Conservation (phyloP, 2,888 invertebrate species). For the Microchrysa polita region DNA sequence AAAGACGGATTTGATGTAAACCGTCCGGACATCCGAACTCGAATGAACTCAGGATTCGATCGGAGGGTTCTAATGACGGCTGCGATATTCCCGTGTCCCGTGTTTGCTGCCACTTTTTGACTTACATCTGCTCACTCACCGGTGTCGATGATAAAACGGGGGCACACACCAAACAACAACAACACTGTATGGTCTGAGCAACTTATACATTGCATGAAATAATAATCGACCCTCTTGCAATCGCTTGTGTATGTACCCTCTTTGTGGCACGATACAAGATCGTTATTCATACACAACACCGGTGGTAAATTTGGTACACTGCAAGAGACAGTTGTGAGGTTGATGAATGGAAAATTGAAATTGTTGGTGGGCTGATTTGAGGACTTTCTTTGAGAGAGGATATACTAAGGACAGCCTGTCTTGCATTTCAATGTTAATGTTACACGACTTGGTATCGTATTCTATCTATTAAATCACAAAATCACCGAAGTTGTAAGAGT, state of each 20-base stretch:
- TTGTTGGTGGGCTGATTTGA: too few species aligned
- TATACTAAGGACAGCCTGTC: too few species aligned
- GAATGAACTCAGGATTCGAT: constrained; percentile 11
- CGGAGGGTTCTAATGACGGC: constrained; percentile 12
- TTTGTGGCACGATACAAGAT: constrained; percentile 1
- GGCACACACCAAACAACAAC: constrained; percentile 44
- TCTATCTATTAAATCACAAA: too few species aligned
- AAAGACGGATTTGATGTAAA: constrained; percentile 11
- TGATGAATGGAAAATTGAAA: background rate
- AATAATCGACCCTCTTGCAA: constrained; percentile 27
- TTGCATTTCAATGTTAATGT: too few species aligned
- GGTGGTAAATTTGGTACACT: background rate
- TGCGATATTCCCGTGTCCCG: constrained; percentile 38
- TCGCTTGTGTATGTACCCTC: constrained; percentile 22
- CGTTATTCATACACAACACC: background rate
- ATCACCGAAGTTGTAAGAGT: too few species aligned
- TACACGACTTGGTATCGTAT: too few species aligned
- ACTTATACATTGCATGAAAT: constrained; percentile 26
- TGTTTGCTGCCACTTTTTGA: constrained; percentile 38
- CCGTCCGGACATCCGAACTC: constrained; percentile 34
- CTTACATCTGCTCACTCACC: constrained; percentile 46
- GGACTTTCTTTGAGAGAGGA: too few species aligned
- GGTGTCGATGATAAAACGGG: constrained; percentile 42
- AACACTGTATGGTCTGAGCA: background rate
- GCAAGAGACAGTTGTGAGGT: constrained; percentile 8